These are phyloP conservation scores for Platycercus adscitus DNA, from an alignment of 2,113 vertebrate genomes.

Conservation along the genomic window DNA sequence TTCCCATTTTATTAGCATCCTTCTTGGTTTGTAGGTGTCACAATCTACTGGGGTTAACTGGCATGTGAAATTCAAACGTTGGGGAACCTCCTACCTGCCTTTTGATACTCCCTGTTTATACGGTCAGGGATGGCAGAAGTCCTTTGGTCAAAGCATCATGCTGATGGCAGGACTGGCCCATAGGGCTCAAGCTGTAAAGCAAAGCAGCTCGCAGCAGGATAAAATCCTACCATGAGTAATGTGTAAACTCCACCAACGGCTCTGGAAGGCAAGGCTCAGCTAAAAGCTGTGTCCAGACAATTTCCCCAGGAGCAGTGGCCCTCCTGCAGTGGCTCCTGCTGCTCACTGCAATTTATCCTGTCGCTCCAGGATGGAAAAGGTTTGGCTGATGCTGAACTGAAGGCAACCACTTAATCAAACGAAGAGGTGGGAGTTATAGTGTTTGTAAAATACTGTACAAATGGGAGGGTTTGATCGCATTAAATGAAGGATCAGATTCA, in stretches of 20 bases:
- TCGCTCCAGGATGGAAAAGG: background rate
- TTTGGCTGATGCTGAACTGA: background rate
- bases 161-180: background rate
- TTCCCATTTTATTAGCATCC: background rate
- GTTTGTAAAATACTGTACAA: constrained; percentile 49
- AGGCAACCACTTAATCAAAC: constrained; percentile 40
- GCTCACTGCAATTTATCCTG: background rate
- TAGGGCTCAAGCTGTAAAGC: background rate
- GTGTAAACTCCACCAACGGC: background rate
- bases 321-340: background rate
- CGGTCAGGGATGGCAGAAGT: background rate
- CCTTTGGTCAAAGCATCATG: background rate
- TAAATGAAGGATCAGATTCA: constrained; percentile 67
- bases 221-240: rapidly evolving
- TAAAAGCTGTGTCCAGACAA: background rate
- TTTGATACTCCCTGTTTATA: background rate
- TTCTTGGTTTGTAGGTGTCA: background rate
- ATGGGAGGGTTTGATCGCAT: constrained; percentile 46
- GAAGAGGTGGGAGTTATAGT: constrained; percentile 24
- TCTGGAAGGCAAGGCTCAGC: background rate
- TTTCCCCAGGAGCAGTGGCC: background rate
- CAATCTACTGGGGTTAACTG: background rate
- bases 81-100: background rate
- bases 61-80: background rate
- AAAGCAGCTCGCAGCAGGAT: background rate